Evolutionary conservation across 1,140 invertebrate species (phyloP), one percentile per base, ranked within the genome.

Genomic region (Bombus pyrosoma): DNA sequence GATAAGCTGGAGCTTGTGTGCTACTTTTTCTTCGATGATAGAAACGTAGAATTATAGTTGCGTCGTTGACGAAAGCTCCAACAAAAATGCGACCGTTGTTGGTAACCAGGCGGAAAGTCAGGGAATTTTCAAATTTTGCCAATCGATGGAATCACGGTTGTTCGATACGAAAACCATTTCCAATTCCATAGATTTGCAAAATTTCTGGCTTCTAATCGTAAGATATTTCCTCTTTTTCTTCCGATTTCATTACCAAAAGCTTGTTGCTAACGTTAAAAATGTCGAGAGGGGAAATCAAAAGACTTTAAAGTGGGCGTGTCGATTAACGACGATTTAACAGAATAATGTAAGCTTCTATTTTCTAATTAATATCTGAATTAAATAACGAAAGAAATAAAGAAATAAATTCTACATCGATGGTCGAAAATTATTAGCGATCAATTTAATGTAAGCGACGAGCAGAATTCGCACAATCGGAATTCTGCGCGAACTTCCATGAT

Each of bases 241-340:
- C 9, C 15, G 25, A 15, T 39, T 41, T 69, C 37, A 13, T 69
- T 77, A 41, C 43, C 41, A 39, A 69, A 66, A 53, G 15, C 47
- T 72, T 1, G 32, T n/a, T 41, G 5, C 64, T 6, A 32, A 39
- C 6, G 39, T 25, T 34, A 32, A 25, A 13, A 15, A 53, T 15
- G n/a, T 28, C 8, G 28, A 12, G 37, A 32, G n/a, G 10, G 43
- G 37, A 62, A 73, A 74, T 74, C 53, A 43, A 74, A n/a, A 64
- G 32, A 82, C 41, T 41, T 57, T 69, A 12, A 68, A 41, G n/a
- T 18, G 68, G 3, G n/a, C 4, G 47, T 25, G n/a, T 39, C 10
- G 37, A 77, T 77, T 68, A 83, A 77, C 37, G 34, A n/a, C 34
- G 34, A 83, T 34, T 76, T 53, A 76, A 83, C 34, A 28, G 73